Base-by-base conservation (phyloP, 2,113 vertebrate species). In the Okapia johnstoni region DNA sequence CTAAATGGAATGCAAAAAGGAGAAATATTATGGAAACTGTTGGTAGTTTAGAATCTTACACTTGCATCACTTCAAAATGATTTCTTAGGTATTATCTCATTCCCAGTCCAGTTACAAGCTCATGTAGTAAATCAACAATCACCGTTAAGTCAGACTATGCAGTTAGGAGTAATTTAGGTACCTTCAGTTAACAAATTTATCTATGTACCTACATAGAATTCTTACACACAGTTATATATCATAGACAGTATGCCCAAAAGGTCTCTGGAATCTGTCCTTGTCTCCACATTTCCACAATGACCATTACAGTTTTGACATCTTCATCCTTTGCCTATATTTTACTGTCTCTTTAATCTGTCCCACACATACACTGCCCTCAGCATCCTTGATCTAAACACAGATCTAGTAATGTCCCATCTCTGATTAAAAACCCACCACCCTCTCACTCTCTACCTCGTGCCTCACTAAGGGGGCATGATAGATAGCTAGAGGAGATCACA, bases 51-150 rank as follows among this genome's bases (percentile, higher is more conserved):
- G 30, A 91, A 70, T 25, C 40, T 61, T 77, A 55, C 25, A 70
- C 57, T n/a, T 85, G 21, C 19, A 90, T 46, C 61, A 36, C 25
- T 88, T 94, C 84, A 80, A 46, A 87, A 79, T 57, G 87, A 94
- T 90, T 92, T 88, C 90, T 60, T 26, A 30, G 5, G 4, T 60
- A 61, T 93, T 57, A 85, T 81, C 92, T 96, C 93, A 96, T 79
- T 81, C 73, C n/a, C 50, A 92, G 76, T 13, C 26, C 76, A 23
- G 77, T 17, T 83, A 93, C 70, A 91, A 76, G 76, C 19, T 23
- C 52, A 50, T 5, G 13, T 88, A 52, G 43, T 83, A 61, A 92
- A 92, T 97, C 81, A 94, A 92, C 86, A 57, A 94, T 61, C 46
- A 86, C 33, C 3, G 0, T 40, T 46, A 83, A 87, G n/a, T 88